Conservation (phyloP, 2,888 invertebrate genomes). For the Sesia apiformis region DNA sequence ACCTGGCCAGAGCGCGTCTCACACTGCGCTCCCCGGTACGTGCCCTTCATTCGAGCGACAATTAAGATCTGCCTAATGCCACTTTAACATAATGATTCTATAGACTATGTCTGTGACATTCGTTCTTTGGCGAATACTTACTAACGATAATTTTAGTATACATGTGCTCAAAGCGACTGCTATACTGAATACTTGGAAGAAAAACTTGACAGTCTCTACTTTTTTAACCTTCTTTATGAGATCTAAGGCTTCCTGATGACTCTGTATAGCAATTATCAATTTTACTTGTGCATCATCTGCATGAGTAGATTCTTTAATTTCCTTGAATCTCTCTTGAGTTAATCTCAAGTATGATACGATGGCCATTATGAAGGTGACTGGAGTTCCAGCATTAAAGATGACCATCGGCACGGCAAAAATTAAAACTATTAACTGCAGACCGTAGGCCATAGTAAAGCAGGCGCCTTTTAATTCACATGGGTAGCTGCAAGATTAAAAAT, state of each 20-base stretch:
- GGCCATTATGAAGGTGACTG: conserved; percentile 1
- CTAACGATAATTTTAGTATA: no score
- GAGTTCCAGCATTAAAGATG: not conserved
- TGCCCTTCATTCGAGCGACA: no score
- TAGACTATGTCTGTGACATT: no score
- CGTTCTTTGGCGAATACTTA: no score
- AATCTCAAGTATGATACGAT: not conserved
- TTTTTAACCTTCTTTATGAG: not conserved
- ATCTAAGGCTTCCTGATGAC: conserved; percentile 1
- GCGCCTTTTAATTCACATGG: not conserved
- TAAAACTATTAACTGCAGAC: not conserved
- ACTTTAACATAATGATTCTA: no score
- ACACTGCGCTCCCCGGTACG: no score
- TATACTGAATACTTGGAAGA: not conserved
- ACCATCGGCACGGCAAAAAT: not conserved
- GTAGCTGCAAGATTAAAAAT: conserved; percentile 1
- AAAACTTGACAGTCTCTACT: not conserved
- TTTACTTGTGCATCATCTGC: not conserved
- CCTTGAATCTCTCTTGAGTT: not conserved
- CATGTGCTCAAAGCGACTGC: not conserved
- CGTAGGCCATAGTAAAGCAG: not conserved
- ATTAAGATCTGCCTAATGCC: no score
- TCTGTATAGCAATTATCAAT: not conserved
- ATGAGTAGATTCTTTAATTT: not conserved
- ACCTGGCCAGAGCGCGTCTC: no score